Evolutionary conservation across 2,797 vertebrate species (phyloP).

Genomic region (Gila robusta): DNA sequence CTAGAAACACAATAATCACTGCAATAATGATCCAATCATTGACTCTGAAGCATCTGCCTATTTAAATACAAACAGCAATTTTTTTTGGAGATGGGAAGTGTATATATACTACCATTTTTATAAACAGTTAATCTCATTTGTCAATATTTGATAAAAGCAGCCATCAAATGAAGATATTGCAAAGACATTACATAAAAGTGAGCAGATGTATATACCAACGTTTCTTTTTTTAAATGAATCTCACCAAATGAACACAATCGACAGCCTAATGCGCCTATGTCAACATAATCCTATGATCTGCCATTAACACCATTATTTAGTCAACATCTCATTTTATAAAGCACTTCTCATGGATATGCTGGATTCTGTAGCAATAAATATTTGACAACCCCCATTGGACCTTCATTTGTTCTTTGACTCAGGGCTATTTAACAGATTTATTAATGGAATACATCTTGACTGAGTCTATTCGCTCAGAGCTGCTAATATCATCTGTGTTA

Average conservation of each 20-base stretch:
- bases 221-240: neutral
- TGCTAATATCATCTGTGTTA: slow-evolving; percentile 42
- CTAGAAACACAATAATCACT: too few relatives aligned
- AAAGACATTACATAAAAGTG: neutral
- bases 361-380: slow-evolving; percentile 49
- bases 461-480: slow-evolving; percentile 48
- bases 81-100: too few relatives aligned
- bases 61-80: too few relatives aligned
- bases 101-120: neutral
- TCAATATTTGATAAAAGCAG: neutral
- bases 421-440: slow-evolving; percentile 62
- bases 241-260: neutral
- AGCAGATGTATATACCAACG: neutral
- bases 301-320: slow-evolving; percentile 4
- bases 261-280: neutral
- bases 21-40: too few relatives aligned
- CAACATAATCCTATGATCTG: slow-evolving; percentile 11
- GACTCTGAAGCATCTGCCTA: too few relatives aligned
- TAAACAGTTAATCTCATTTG: neutral
- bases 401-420: slow-evolving; percentile 53
- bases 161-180: neutral
- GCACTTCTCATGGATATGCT: slow-evolving; percentile 25
- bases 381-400: slow-evolving; percentile 49
- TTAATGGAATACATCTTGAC: slow-evolving; percentile 60
- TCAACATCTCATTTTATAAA: slow-evolving; percentile 34